Percentiles rank a stretch among this genome's conserved stretches.
phyloP scores from a whole-genome alignment of 64 coral and sea anemone genomes.

The Anthopleura sola region DNA sequence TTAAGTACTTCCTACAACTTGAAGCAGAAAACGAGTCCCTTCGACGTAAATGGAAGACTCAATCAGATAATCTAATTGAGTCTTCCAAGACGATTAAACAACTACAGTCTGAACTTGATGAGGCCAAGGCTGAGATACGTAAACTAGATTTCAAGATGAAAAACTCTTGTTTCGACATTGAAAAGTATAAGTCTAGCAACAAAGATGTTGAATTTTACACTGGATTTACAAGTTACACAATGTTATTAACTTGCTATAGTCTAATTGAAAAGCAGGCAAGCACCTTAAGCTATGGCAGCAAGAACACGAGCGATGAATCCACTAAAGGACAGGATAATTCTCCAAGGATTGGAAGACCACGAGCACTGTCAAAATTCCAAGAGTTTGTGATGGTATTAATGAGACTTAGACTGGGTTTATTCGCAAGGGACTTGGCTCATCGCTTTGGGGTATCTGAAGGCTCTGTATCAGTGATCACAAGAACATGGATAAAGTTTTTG shows the following conservation, averaged over 20 bases:
- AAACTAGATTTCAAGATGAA: no score
- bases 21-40: neutral
- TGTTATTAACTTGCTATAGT: neutral
- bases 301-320: no score
- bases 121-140: neutral
- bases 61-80: no score
- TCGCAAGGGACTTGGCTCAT: neutral
- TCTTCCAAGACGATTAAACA: neutral
- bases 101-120: neutral
- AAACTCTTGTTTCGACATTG: neutral
- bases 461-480: neutral
- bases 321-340: no score
- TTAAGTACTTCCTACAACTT: neutral
- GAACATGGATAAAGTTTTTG: neutral
- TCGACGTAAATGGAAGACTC: neutral
- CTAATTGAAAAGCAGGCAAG: neutral
- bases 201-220: neutral
- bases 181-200: neutral
- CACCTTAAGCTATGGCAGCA: neutral
- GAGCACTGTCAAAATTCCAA: neutral
- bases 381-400: neutral
- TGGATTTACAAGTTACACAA: no score
- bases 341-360: neutral
- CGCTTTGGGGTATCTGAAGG: neutral
- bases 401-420: neutral